Percentiles rank a stretch among this genome's conserved stretches.
These are phyloP conservation scores for Suricata suricatta DNA, from an alignment of 2,113 vertebrate genomes.

Conservation along the genomic window DNA sequence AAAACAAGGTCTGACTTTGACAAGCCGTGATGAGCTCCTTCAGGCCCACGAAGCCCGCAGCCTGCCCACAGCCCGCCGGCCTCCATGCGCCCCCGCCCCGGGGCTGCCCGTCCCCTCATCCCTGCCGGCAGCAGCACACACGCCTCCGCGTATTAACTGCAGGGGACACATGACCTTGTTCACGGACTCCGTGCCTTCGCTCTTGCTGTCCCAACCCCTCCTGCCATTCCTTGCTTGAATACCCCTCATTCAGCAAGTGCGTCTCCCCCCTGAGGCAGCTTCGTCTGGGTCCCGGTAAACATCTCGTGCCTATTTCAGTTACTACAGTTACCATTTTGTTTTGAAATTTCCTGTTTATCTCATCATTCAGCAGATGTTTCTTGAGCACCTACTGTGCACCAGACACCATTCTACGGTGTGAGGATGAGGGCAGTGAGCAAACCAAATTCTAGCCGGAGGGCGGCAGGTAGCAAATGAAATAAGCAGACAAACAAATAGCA, in stretches of 20 bases:
- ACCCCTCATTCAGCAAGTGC: neutral
- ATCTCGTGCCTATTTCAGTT: neutral
- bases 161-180: neutral
- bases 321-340: neutral
- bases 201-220: neutral
- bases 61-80: neutral
- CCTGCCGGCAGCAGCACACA: neutral
- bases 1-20: neutral
- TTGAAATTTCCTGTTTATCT: neutral
- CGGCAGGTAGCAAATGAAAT: neutral
- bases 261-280: neutral
- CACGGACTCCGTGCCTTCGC: neutral
- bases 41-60: fast-evolving
- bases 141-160: too few relatives aligned
- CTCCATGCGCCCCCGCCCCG: neutral
- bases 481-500: neutral
- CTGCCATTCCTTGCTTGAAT: neutral
- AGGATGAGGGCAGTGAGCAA: neutral
- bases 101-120: neutral
- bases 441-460: neutral
- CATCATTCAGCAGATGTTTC: neutral
- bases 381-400: neutral
- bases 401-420: neutral
- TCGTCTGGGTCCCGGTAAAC: neutral
- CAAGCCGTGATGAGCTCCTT: neutral